Conservation (phyloP, 2,797 vertebrate genomes). For the Pygocentrus nattereri region DNA sequence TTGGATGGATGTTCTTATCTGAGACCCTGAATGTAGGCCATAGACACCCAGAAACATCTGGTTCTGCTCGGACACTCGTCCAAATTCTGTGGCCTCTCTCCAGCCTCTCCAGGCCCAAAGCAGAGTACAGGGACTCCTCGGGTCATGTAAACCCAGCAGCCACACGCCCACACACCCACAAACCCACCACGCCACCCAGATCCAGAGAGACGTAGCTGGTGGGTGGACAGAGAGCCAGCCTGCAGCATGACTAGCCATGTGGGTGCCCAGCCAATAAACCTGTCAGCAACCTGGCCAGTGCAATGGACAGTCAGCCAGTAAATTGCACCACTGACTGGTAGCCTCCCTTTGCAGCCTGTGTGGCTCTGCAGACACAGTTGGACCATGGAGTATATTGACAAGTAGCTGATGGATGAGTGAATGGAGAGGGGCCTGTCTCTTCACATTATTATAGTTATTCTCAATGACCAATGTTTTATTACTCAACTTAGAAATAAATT, state of each 20-base stretch:
- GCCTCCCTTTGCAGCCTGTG: slow-evolving; percentile 33
- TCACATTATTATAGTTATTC: not conserved
- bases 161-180: slow-evolving; percentile 44
- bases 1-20: slow-evolving; percentile 39
- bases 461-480: no score
- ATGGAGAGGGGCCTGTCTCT: not conserved
- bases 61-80: slow-evolving; percentile 36
- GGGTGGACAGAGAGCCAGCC: not conserved
- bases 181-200: slow-evolving; percentile 33
- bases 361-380: slow-evolving; percentile 24
- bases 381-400: not conserved
- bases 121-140: slow-evolving; percentile 35
- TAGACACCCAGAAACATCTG: slow-evolving; percentile 56
- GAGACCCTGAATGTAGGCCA: slow-evolving; percentile 32
- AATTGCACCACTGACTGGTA: not conserved
- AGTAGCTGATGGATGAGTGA: not conserved
- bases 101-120: slow-evolving; percentile 47
- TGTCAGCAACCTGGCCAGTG: not conserved
- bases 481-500: no score
- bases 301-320: not conserved
- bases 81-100: slow-evolving; percentile 45
- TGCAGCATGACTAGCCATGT: not conserved
- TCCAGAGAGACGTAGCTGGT: not conserved
- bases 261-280: not conserved
- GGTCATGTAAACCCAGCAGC: slow-evolving; percentile 52